Conservation (phyloP, 2,797 vertebrate species). For the Molossus alvarezi region DNA sequence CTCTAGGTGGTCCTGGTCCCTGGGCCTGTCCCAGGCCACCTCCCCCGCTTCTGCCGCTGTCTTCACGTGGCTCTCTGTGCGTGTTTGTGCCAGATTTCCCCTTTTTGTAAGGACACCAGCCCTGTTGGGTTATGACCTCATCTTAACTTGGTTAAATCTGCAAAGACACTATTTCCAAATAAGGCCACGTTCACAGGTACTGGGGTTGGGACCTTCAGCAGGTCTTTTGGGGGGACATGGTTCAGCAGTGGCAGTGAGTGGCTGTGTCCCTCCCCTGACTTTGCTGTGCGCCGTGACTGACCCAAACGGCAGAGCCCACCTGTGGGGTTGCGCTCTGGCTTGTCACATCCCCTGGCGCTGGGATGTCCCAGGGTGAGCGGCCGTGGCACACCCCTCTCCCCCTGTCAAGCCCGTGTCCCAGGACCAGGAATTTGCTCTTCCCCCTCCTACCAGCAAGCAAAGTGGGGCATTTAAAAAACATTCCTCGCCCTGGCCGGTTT, state of each 20-base stretch:
- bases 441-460: background rate
- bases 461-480: background rate
- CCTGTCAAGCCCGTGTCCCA: background rate
- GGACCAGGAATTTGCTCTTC: background rate
- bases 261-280: rapidly evolving
- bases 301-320: rapidly evolving
- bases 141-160: background rate
- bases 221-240: background rate
- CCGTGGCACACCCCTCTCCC: background rate
- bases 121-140: background rate
- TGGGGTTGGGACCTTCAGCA: background rate
- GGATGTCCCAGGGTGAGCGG: background rate
- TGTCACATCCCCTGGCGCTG: background rate
- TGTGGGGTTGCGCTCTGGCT: rapidly evolving
- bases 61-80: background rate
- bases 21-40: rapidly evolving
- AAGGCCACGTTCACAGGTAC: background rate
- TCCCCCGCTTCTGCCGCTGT: too few species aligned
- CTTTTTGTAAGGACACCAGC: background rate
- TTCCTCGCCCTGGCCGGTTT: background rate
- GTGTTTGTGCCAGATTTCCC: background rate
- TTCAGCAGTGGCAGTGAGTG: too few species aligned
- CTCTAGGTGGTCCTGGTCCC: background rate
- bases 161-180: background rate
- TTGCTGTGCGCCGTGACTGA: background rate